Base-by-base conservation (phyloP, 1,140 invertebrate species). In the Drosophila ambigua region DNA sequence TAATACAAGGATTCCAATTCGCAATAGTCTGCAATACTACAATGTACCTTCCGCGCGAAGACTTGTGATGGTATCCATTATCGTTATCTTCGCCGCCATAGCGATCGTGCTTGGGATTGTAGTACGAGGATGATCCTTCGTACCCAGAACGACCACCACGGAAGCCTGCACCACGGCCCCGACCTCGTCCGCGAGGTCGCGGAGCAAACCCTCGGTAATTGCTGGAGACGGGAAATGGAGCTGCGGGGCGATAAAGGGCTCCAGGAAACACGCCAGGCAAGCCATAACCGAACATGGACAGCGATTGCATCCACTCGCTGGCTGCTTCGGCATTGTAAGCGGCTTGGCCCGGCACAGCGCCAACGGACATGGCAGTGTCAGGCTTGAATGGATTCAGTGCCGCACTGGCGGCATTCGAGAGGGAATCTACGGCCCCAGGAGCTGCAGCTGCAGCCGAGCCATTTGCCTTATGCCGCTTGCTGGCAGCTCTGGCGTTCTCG, bases 291-390 rank as follows among this genome's bases (percentile, higher is more conserved):
- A 91, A 81, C 84, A 91, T 90, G 1, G 84, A 79, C 9, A 91
- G 62, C 0, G 90, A 90, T 51, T 91, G 79, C 90, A 91, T 90
- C 88, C 90, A 91, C 54, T 91, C 90, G 46, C 28, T 87, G 24
- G 90, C 87, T 0, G 77, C 87, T 39, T 91, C 90, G 2, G 87
- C 68, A 45, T 49, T 78, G 49, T 91, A 91, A 0, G 71, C 52
- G 5, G 61, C 63, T 31, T 71, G 26, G 11, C 64, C 72, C 0
- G 80, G 77, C 2, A 74, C 68, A 26, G 59, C 60, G 2, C 78
- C 75, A 28, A 72, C 75, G 4, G 82, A 77, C n/a, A 79, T 54
- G 7, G 68, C 71, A 3, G 73, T 75, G 1, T 74, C 77, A 4
- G 77, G 79, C 13, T 88, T 84, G 1, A 88, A 87, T 1, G 79